Percentiles rank a stretch among this genome's conserved stretches.
Evolutionary conservation across 1,140 invertebrate genomes (phyloP).

Genomic region (Drosophila tani): DNA sequence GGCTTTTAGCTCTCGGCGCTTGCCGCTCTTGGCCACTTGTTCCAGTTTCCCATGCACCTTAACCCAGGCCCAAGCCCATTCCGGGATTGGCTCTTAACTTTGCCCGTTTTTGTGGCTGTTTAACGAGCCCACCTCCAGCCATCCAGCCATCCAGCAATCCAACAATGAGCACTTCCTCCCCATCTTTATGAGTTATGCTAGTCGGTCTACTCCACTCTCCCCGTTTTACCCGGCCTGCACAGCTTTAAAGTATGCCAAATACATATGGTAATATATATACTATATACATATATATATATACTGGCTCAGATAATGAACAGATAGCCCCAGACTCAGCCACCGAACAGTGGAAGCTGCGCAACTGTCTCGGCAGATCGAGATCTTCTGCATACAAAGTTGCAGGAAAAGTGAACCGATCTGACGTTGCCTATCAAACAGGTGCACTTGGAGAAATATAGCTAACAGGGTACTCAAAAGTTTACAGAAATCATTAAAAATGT

Average conservation of each 20-base stretch:
- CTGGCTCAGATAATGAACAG: slow-evolving; percentile 67
- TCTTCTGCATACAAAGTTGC: slow-evolving; percentile 72
- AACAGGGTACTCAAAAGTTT: too few relatives aligned
- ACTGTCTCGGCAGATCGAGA: slow-evolving; percentile 59
- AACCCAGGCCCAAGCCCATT: slow-evolving; percentile 77
- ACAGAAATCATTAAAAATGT: too few relatives aligned
- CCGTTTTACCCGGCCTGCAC: slow-evolving; percentile 25
- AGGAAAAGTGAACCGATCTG: slow-evolving; percentile 59
- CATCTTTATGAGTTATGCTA: slow-evolving; percentile 73
- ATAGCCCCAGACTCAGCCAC: slow-evolving; percentile 51
- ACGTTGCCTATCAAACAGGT: slow-evolving; percentile 19
- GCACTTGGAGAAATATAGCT: slow-evolving; percentile 2
- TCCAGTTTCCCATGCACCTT: slow-evolving; percentile 83
- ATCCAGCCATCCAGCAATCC: slow-evolving; percentile 2
- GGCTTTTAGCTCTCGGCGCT: slow-evolving; percentile 18
- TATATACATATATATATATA: slow-evolving; percentile 16
- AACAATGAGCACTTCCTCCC: slow-evolving; percentile 39
- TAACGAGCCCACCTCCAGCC: slow-evolving; percentile 40
- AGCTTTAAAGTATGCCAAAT: slow-evolving; percentile 68
- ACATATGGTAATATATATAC: slow-evolving; percentile 17
- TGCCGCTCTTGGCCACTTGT: slow-evolving; percentile 61
- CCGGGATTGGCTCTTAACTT: slow-evolving; percentile 52
- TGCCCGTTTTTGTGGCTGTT: slow-evolving; percentile 27
- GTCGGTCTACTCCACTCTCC: slow-evolving; percentile 20
- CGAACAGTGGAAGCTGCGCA: slow-evolving; percentile 26